Conservation (phyloP, 2,888 invertebrate species). For the Ephialtes manifestator region DNA sequence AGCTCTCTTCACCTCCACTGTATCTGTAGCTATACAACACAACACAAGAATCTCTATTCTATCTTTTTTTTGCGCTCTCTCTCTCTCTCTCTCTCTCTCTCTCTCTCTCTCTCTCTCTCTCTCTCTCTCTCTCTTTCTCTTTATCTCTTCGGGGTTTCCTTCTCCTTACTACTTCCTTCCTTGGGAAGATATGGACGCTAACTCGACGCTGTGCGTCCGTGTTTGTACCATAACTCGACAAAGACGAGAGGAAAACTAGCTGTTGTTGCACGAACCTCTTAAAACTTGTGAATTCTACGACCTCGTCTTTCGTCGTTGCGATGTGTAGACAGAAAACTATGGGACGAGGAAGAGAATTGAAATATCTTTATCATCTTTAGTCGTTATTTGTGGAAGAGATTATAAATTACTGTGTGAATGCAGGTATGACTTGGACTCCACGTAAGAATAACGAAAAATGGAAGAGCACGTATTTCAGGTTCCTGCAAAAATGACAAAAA, state of each 20-base stretch:
- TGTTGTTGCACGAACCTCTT: background rate
- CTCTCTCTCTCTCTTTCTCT: background rate
- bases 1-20: conserved; percentile 37
- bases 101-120: too few relatives aligned
- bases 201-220: conserved; percentile 40
- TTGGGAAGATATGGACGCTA: conserved; percentile 71
- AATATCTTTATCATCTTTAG: conserved; percentile 40
- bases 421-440: too few relatives aligned
- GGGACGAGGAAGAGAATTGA: conserved; percentile 39
- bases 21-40: conserved; percentile 1
- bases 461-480: too few relatives aligned
- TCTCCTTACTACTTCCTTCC: conserved; percentile 74
- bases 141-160: conserved; percentile 67
- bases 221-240: conserved; percentile 12
- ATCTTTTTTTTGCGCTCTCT: background rate
- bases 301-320: conserved; percentile 20
- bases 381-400: conserved; percentile 29
- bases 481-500: too few relatives aligned
- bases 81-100: too few relatives aligned
- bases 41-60: background rate
- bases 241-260: background rate
- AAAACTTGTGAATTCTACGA: conserved; percentile 21
- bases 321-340: background rate
- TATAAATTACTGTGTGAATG: conserved; percentile 23
- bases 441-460: background rate